Base-by-base conservation (phyloP, 2,888 invertebrate genomes). In the Morinoia aosen region DNA sequence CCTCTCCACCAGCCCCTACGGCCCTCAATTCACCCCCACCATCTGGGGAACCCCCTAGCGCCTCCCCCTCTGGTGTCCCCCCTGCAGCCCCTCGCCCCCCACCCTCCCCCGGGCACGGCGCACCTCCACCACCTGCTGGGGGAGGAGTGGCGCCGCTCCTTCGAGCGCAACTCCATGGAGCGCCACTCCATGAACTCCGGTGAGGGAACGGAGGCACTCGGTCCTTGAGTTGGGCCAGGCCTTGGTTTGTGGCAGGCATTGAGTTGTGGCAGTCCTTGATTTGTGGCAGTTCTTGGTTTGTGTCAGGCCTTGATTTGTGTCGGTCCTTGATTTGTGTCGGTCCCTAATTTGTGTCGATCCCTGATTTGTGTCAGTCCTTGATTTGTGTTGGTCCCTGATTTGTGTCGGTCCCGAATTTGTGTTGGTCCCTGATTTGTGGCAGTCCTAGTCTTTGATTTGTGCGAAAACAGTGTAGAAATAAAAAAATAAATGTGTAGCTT, bases 51-150 rank as follows among this genome's bases (percentile, higher is more conserved):
- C 11, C 96, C 96, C 57, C 95, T 96, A 12, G 96, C 96, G 56
- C 96, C 96, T 48, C 96, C 96, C 25, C 96, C 96, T 25, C 95
- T 96, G 88, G 95, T 96, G 58, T 96, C 96, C 90, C 96, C 96
- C 33, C 95, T 96, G 56, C 96, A 96, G 56, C 96, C 96, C n/a
- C 95, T 96, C n/a, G 96, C 96, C n/a, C 96, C 96, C 57, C 96
- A 96, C 94, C 96, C 96, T 61, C 96, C 96, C n/a, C 96, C 96
- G n/a, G 95, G 95, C 58, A 96, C 96, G 0, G 96, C 96, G 25
- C 94, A 94, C 33, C 96, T 96, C 64, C 96, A 96, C 93, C 96
- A 96, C 95, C 96, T 96, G 11, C 58, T 91, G 95, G 95, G 96
- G 95, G 58, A 95, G 95, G n/a, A 96, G 93, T 96, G 96, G 96